Base-by-base conservation (phyloP, 1,140 invertebrate genomes). In the Cyphomyrmex costatus region DNA sequence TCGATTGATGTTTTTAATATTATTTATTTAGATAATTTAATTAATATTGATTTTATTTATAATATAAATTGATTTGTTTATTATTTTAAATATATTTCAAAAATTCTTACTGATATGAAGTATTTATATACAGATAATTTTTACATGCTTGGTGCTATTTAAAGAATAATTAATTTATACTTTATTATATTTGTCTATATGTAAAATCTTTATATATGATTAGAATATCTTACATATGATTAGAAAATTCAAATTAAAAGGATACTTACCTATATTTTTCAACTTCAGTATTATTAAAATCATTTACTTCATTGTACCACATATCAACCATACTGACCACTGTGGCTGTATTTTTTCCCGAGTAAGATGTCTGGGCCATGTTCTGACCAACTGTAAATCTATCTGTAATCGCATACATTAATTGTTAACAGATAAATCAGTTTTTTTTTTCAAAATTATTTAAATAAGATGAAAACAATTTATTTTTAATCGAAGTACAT, bases 261-360 rank as follows among this genome's bases (percentile, higher is more conserved):
- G 19, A 53, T 42, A 88, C 85, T 77, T 78, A 87, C 86, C 16
- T 16, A 30, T 56, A 56, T 6, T 21, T 8, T 0, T 24, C 21
- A 42, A 80, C 42, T n/a, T 30, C 0, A 8, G 24, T 71, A 3
- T 5, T 33, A 16, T 79, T 8, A 14, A 79, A 77, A 0, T 27
- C 0, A 6, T 24, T 12, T 16, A 90, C 89, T 83, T 92, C 92
- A 27, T 92, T 49, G 16, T 92, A 90, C 92, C 92, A 92, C 49
- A 70, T 58, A 65, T 88, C 6, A 0, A 90, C 12, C 2, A 92
- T 27, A 46, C 80, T 16, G 27, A 51, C 14, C 27, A 73, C 0
- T 12, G 51, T 24, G 19, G 66, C 14, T 3, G 21, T 79, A 8
- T 74, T 51, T 2, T 82, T 5, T 0, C 30, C 53, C n/a, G 51